Evolutionary conservation across 2,113 vertebrate species (phyloP), one percentile per base, ranked within the genome.

Genomic region (Grantiella picta): DNA sequence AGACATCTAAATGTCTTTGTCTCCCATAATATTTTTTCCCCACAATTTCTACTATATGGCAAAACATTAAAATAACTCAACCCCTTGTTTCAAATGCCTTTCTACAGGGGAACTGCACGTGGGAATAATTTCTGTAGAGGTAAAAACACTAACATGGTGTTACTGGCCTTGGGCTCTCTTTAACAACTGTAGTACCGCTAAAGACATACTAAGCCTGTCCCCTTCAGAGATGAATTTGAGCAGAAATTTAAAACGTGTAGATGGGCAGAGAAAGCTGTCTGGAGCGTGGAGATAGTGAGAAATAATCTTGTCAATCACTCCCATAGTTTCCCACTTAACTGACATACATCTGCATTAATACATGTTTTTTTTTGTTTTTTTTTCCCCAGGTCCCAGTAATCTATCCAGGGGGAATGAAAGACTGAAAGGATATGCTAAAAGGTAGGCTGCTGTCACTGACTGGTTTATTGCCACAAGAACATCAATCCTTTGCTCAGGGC

Each of bases 291-390:
- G n/a, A 64, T 56, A 2, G 36, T 87, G 61, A 94, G 44, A 93
- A 97, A 95, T 89, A 92, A 89, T 25, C 72, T 87, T 94, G 53
- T 63, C 78, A 91, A 33, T 73, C 79, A 16, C 24, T 90, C 29
- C 61, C 0, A 0, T 25, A 5, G 15, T 76, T 89, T 80, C 8
- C 17, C 49, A 9, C 27, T 27, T 80, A 11, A 59, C 36, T 83
- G n/a, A 59, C 61, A 69, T 11, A 70, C 15, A 69, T 45, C 38
- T 93, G 27, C 25, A 45, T 95, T 76, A 94, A 27, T 68, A 27
- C 31, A 19, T 14, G 12, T 8, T 18, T 18, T 11, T 11, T 47
- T 47, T 47, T 47, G 9, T 45, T 47, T 66, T 60, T 82, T 72
- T 66, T 12, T 20, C 4, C 15, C 14, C 42, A 89, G 66, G 16